These are phyloP conservation scores for Drosophila putrida DNA, from an alignment of 2,888 invertebrate genomes.

Conservation along the genomic window DNA sequence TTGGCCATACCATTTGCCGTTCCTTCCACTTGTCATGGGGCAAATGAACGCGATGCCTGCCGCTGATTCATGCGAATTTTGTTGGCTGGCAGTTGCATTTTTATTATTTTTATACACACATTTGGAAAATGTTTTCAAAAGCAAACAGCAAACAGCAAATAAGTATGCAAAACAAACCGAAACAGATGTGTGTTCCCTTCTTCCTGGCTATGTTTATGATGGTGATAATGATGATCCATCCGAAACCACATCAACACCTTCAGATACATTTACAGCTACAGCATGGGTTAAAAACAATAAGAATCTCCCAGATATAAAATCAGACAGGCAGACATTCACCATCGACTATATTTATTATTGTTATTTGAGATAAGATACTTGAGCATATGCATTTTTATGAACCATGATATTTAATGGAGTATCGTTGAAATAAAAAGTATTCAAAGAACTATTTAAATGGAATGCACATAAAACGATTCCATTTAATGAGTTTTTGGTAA, in stretches of 20 bases:
- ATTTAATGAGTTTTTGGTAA: too few relatives aligned
- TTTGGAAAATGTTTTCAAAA: slow-evolving; percentile 33
- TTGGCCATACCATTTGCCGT: slow-evolving; percentile 8
- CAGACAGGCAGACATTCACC: neutral
- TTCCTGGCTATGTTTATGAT: neutral
- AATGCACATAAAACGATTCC: too few relatives aligned
- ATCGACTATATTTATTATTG: neutral
- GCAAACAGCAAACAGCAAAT: slow-evolving; percentile 21
- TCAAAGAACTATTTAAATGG: too few relatives aligned
- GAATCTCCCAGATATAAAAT: slow-evolving; percentile 1
- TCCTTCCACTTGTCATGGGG: slow-evolving; percentile 26
- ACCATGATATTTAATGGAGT: too few relatives aligned
- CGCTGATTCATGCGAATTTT: slow-evolving; percentile 45
- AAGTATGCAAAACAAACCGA: slow-evolving; percentile 33
- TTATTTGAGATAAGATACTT: slow-evolving; percentile 3
- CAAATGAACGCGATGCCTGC: slow-evolving; percentile 29
- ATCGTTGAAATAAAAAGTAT: too few relatives aligned
- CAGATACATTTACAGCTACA: slow-evolving; percentile 1
- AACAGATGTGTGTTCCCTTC: slow-evolving; percentile 1
- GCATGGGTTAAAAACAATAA: slow-evolving; percentile 15
- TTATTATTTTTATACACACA: slow-evolving; percentile 21
- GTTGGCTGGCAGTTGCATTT: slow-evolving; percentile 26
- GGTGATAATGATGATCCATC: slow-evolving; percentile 3
- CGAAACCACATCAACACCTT: slow-evolving; percentile 19
- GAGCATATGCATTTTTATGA: neutral